Evolutionary conservation across 2,888 invertebrate species (phyloP).

Genomic region (Halictus quadricinctus): DNA sequence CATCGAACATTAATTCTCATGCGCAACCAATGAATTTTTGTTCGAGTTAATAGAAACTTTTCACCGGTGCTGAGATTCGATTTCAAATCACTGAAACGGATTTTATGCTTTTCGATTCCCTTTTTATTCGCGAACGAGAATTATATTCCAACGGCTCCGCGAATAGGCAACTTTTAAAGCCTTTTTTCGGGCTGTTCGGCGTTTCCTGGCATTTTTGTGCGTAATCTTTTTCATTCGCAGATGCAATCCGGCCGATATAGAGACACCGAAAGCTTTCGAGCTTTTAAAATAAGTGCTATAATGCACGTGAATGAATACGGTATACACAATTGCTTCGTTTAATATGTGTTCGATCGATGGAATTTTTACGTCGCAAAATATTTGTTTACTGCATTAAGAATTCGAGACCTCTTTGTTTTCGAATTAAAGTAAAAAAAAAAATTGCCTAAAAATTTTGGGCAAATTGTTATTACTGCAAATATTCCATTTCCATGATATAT

Average conservation of each 20-base stretch:
- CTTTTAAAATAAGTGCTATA: conserved; percentile 70
- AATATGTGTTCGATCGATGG: conserved; percentile 22
- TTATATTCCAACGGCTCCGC: conserved; percentile 22
- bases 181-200: conserved; percentile 44
- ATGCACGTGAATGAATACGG: conserved; percentile 55
- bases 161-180: conserved; percentile 25
- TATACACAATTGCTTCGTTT: conserved; percentile 40
- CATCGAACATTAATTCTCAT: background rate
- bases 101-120: conserved; percentile 25
- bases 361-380: conserved; percentile 6
- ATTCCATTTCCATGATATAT: no score
- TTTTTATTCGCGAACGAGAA: conserved; percentile 20
- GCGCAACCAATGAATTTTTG: background rate
- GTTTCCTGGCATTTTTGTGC: conserved; percentile 48
- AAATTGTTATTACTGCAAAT: no score
- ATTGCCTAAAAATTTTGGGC: no score
- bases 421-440: no score
- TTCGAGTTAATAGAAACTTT: background rate
- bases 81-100: conserved; percentile 1
- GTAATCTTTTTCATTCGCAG: conserved; percentile 63
- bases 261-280: conserved; percentile 60
- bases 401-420: no score
- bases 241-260: conserved; percentile 55
- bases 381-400: no score
- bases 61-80: background rate